Base-by-base conservation (phyloP, 2,888 invertebrate genomes). In the Dicyrtoma fusca region DNA sequence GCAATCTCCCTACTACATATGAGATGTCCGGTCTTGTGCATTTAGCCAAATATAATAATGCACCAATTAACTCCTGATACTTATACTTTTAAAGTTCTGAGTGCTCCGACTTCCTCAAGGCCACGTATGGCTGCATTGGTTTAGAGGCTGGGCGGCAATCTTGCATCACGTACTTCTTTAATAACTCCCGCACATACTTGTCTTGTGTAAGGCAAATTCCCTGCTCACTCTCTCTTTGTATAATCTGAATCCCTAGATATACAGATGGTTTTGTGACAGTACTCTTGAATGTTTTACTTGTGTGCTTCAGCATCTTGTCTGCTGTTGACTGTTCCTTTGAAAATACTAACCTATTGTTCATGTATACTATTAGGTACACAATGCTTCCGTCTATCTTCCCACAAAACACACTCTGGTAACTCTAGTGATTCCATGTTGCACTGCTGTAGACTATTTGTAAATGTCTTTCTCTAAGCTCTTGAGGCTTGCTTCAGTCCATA, bases 401-500 rank as follows among this genome's bases (percentile, higher is more conserved):
- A 11, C 44, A 8, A 42, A 49, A 78, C 1, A 76, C 64, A 53
- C 71, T 73, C 14, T 69, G 74, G 71, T 75, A 1, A 6, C 42
- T 17, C 34, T 55, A 59, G 74, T 77, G 21, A 64, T 61, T 13
- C 8, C 3, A 34, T 3, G 3, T 8, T 8, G 8, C 3, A 8
- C 34, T 62, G 1, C 8, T 34, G 4, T 49, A 77, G 51, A 3
- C 59, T 17, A 1, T 63, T 8, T n/a, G 0, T 34, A 42, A 81
- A 70, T 3, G 21, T 64, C 10, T 74, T 21, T 25, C 76, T 76
- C 79, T 79, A 80, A 4, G 63, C 65, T 21, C 74, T 47, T 1
- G 78, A 75, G 1, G 79, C 64, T 72, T 81, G 76, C 34, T 79
- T 79, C 0, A 81, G 69, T 8, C 79, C 79, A 66, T 81, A 81